A percentile compares a stretch with the other conserved stretches of the same genome.
phyloP scores from a whole-genome alignment of 2,113 vertebrate species.

The Tauraco erythrolophus region DNA sequence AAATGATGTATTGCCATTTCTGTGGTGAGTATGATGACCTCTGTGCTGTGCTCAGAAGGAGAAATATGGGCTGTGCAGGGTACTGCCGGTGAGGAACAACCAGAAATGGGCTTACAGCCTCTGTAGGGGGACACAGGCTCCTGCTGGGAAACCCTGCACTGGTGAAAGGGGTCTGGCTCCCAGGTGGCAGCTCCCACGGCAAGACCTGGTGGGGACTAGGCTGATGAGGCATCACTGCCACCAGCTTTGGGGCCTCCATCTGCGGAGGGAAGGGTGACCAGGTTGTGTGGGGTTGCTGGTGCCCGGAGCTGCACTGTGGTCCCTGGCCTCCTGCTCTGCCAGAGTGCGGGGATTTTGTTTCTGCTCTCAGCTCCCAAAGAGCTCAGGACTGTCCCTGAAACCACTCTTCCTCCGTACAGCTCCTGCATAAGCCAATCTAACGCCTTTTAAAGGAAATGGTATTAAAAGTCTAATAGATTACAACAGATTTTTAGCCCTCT shows the following conservation, averaged over 20 bases:
- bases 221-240: neutral
- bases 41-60: neutral
- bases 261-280: neutral
- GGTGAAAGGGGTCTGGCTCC: neutral
- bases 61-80: accelerated
- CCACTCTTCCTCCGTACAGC: neutral
- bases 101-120: neutral
- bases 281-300: neutral
- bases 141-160: accelerated
- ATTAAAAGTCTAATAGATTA: neutral
- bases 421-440: neutral
- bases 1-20: neutral
- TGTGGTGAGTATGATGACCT: neutral
- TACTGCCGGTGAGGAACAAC: accelerated
- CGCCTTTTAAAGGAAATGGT: neutral
- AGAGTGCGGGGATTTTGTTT: neutral
- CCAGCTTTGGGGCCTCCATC: accelerated
- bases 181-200: neutral
- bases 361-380: neutral
- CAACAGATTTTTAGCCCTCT: neutral
- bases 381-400: neutral
- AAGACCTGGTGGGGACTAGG: neutral
- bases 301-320: neutral
- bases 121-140: accelerated
- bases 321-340: neutral